Base-by-base conservation (phyloP, 1,140 invertebrate genomes). In the Zeugodacus cucurbitae region DNA sequence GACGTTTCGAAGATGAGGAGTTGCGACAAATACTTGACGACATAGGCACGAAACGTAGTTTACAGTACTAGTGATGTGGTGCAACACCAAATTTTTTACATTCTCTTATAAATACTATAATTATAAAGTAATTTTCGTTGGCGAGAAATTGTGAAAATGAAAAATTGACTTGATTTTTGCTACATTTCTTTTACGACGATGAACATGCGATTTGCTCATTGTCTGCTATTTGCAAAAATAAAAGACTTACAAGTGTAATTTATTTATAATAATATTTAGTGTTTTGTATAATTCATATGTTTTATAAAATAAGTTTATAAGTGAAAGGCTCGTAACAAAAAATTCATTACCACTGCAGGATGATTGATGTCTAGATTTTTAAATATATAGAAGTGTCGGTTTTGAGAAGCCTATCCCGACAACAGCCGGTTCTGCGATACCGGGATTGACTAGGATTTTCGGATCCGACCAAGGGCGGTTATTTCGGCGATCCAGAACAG, bases 41-140 rank as follows among this genome's bases (percentile, higher is more conserved):
- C 91, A 99, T 99, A 94, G 98, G 99, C 94, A 99, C 98, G 0
- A 99, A 99, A 94, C 95, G 98, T 93, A 99, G 98, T 93, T 97
- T 99, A 91, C 98, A 99, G 92, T 99, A 98, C 94, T n/a, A n/a
- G n/a, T 99, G 26, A 86, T 34, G 34, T 20, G 26, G 10, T 74
- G 22, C 8, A 22, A 22, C 22, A 37, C 3, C 34, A 41, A 37
- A 20, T 74, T 29, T 82, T 41, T 48, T 82, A 48, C 74, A 82
- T 82, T 48, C 41, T 82, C 7, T 29, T 74, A 22, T 22, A 17
- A 74, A 41, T 41, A 74, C 20, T 74, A 48, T 44, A 54, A 48
- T 29, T 82, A 82, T 48, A 82, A 82, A 48, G 8, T 54, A 48
- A 82, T 10, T 22, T 82, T 22, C 37, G 14, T 74, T n/a, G 17